Evolutionary conservation across 2,797 vertebrate genomes (phyloP).

Genomic region (Geotria australis): DNA sequence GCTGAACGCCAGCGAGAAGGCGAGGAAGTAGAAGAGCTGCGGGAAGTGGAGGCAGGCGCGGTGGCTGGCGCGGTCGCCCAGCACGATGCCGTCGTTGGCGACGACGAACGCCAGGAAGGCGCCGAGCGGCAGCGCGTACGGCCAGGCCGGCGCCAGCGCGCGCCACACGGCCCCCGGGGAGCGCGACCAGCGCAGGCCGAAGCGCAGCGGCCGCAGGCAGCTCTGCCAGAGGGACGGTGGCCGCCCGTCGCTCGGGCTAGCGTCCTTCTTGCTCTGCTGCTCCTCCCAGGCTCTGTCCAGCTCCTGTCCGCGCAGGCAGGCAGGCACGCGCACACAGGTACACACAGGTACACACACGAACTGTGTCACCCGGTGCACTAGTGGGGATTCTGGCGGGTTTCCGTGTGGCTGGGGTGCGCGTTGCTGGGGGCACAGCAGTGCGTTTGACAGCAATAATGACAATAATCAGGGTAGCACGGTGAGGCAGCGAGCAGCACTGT

Average conservation of each 20-base stretch:
- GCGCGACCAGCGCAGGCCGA: conserved; percentile 20
- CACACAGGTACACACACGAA: too few relatives aligned
- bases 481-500: too few relatives aligned
- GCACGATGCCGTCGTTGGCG: conserved; percentile 50
- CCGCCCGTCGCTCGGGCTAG: too few relatives aligned
- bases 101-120: conserved; percentile 31
- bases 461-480: too few relatives aligned
- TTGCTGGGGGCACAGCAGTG: too few relatives aligned
- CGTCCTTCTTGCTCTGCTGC: conserved; percentile 40
- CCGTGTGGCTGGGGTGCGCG: too few relatives aligned
- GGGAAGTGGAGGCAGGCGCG: conserved; percentile 60
- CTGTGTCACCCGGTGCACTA: too few relatives aligned
- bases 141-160: conserved; percentile 30
- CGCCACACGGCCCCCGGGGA: conserved; percentile 14
- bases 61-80: conserved; percentile 56
- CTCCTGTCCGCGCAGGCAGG: conserved; percentile 15
- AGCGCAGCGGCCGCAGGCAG: conserved; percentile 6
- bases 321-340: too few relatives aligned
- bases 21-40: conserved; percentile 71
- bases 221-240: too few relatives aligned
- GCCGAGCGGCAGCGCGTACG: conserved; percentile 20
- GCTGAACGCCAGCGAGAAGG: conserved; percentile 46
- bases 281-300: conserved; percentile 44
- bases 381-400: too few relatives aligned
- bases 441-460: too few relatives aligned